Evolutionary conservation across 2,888 invertebrate species (phyloP).

Genomic region (Dasysyrphus albostriatus): DNA sequence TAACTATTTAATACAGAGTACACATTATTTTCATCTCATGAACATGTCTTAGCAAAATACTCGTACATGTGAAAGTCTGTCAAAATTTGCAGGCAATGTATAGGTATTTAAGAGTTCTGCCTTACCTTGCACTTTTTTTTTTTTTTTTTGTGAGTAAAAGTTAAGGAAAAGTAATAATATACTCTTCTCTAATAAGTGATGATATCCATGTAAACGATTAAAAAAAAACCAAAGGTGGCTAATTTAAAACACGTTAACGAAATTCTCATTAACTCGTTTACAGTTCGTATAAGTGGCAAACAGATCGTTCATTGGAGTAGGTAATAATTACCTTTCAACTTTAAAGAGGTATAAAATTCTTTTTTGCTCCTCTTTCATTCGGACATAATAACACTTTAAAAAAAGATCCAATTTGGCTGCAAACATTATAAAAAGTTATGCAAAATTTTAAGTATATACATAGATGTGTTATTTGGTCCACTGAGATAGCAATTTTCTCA

Average conservation of each 20-base stretch:
- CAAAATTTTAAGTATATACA: slow-evolving; percentile 59
- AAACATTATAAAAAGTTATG: slow-evolving; percentile 6
- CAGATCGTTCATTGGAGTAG: slow-evolving; percentile 10
- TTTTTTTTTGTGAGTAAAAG: not conserved
- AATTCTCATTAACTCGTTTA: slow-evolving; percentile 55
- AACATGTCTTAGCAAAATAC: too few species aligned
- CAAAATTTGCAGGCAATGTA: not conserved
- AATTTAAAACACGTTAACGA: slow-evolving; percentile 45
- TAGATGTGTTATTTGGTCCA: slow-evolving; percentile 36
- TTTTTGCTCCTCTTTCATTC: slow-evolving; percentile 14
- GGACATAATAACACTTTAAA: slow-evolving; percentile 33
- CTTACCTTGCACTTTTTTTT: not conserved
- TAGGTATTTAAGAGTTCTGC: not conserved
- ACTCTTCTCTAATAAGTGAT: slow-evolving; percentile 26
- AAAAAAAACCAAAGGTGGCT: slow-evolving; percentile 29
- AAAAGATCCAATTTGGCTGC: slow-evolving; percentile 7
- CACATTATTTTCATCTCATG: too few species aligned
- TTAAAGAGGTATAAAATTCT: slow-evolving; percentile 30
- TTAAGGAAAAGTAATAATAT: not conserved
- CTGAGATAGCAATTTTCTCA: slow-evolving; percentile 57
- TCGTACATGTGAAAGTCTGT: too few species aligned
- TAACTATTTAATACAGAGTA: too few species aligned
- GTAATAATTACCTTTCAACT: slow-evolving; percentile 40
- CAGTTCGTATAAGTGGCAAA: slow-evolving; percentile 28
- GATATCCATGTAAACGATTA: slow-evolving; percentile 27